A percentile compares a stretch with the other conserved stretches of the same genome.
Conservation (phyloP, 2,888 invertebrate genomes). For the Seira ritae region DNA sequence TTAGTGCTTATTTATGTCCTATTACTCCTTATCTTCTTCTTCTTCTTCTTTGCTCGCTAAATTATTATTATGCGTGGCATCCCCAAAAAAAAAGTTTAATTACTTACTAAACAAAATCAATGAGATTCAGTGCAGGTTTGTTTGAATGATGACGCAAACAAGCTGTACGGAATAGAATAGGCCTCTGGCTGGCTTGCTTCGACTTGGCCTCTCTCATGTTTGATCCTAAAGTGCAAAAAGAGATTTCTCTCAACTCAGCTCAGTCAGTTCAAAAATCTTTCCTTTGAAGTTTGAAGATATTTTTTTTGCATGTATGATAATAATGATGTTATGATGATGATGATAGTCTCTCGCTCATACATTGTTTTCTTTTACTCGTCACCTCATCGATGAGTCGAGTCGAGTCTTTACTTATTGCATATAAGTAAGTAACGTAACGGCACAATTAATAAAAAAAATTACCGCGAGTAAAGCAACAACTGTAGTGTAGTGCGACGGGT, state of each 20-base stretch:
- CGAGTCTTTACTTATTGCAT: no score
- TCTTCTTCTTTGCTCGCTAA: not conserved
- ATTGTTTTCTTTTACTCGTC: not conserved
- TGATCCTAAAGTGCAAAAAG: conserved; percentile 16
- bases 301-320: no score
- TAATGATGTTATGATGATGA: no score
- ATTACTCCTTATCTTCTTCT: not conserved
- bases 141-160: conserved; percentile 22
- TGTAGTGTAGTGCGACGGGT: not conserved
- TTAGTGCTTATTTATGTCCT: not conserved
- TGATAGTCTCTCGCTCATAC: not conserved
- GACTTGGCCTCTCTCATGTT: conserved; percentile 48
- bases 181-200: no score
- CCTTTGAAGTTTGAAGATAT: no score
- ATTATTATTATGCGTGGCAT: no score
- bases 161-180: no score
- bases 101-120: conserved; percentile 39
- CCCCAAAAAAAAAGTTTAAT: not conserved
- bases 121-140: conserved; percentile 56
- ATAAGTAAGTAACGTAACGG: no score
- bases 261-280: no score
- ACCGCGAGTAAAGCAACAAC: not conserved
- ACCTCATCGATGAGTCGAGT: not conserved
- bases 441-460: not conserved
- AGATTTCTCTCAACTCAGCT: not conserved